Base-by-base conservation (phyloP, 2,888 invertebrate species). In the Athetis lepigone region DNA sequence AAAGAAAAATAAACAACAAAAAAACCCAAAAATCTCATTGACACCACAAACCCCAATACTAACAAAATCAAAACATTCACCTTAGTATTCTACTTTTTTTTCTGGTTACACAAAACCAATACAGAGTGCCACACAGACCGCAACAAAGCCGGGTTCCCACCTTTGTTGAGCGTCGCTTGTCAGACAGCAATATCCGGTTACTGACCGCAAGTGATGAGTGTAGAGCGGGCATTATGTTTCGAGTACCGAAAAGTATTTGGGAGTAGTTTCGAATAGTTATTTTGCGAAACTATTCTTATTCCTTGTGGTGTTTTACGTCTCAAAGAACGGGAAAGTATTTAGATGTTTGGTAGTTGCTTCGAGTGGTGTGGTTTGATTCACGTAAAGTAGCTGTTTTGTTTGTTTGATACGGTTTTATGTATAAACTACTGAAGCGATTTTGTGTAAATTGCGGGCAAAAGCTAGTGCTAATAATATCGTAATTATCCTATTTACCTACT, bases 181-280 rank as follows among this genome's bases (percentile, higher is more conserved):
- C 81, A 82, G 87, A 88, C 91, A 85, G 88, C 86, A 90, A 91
- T 93, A 93, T 93, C 92, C 90, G 89, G 88, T 92, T 91, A 85
- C 92, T 36, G 52, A n/a, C 57, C 36, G 8, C 59, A 77, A 80
- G 76, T 49, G 42, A 77, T 36, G 61, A 70, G 80, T 70, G 75
- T 37, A 11, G n/a, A 71, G 81, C 78, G 75, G 50, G 37, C 61
- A 11, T 69, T 49, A 57, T 23, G 13, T 36, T 36, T 16, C 21
- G 19, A 69, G 57, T 13, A 21, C 50, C 13, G 7, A 27, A 19
- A 16, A 18, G n/a, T n/a, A 1, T 16, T 46, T 47, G 36, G 36
- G 18, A 19, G 16, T 11, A 18, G 11, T 5, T n/a, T 50, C 21
- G 21, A 9, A 4, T 19, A 37, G 37, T 25, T n/a, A 11, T 45